These are phyloP conservation scores for Squalus acanthias DNA, from an alignment of 2,797 vertebrate species.

Conservation along the genomic window DNA sequence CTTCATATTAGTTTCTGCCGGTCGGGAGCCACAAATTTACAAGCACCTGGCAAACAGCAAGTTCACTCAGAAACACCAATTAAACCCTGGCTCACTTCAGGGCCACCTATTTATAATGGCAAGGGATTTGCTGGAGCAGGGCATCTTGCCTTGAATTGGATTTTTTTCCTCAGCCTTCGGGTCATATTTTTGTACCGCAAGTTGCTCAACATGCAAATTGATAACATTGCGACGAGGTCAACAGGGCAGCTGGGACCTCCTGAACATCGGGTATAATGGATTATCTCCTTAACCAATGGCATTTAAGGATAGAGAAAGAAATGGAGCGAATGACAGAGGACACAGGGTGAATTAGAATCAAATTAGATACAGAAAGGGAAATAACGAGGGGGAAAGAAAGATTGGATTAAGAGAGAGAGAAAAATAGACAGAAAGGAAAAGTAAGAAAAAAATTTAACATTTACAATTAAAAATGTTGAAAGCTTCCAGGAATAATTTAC, in stretches of 20 bases:
- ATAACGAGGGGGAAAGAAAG: neutral
- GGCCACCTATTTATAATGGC: neutral
- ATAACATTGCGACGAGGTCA: neutral
- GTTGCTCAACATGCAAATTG: neutral
- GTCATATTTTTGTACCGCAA: neutral
- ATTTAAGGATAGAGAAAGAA: neutral
- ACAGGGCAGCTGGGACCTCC: neutral
- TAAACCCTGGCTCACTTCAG: neutral
- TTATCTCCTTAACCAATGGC: neutral
- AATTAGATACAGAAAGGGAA: neutral
- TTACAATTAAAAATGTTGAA: neutral
- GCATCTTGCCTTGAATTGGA: neutral
- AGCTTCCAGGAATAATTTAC: neutral
- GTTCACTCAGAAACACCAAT: neutral
- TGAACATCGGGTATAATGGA: neutral
- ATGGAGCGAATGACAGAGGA: neutral
- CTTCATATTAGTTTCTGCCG: neutral
- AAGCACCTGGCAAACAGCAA: neutral
- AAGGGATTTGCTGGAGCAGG: neutral
- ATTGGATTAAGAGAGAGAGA: neutral
- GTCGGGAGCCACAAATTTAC: neutral
- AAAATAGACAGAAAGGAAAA: neutral
- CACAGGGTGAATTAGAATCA: neutral
- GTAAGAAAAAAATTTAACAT: neutral
- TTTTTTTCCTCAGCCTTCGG: neutral